Conservation (phyloP, 2,888 invertebrate species). For the Ommatoiulus sabulosus region DNA sequence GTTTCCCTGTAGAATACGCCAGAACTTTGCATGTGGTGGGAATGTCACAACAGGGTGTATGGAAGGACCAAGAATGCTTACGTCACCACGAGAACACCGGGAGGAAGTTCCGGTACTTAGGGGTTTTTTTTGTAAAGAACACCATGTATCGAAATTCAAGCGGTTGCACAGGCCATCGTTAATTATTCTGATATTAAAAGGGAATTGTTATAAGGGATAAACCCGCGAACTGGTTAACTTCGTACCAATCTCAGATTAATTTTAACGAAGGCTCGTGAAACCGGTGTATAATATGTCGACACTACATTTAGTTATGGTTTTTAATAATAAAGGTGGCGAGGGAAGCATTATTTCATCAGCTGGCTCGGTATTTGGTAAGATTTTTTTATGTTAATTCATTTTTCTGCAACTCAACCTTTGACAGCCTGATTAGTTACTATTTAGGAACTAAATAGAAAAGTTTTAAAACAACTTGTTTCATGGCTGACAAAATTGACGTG, state of each 20-base stretch:
- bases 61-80: constrained; percentile 70
- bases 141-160: too few relatives aligned
- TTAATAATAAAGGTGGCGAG: constrained; percentile 60
- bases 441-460: too few relatives aligned
- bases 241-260: not conserved
- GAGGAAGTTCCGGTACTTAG: constrained; percentile 68
- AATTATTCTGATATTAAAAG: not conserved
- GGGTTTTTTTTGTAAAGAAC: not conserved
- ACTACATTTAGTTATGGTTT: not conserved
- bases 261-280: not conserved
- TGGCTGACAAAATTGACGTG: too few relatives aligned
- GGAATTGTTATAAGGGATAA: too few relatives aligned
- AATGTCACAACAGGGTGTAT: constrained; percentile 69
- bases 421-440: too few relatives aligned
- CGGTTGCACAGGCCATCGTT: not conserved
- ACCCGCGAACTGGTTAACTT: too few relatives aligned
- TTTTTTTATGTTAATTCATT: too few relatives aligned
- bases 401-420: too few relatives aligned
- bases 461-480: too few relatives aligned
- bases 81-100: constrained; percentile 68
- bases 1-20: constrained; percentile 67
- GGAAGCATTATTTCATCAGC: constrained; percentile 56
- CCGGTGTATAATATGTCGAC: not conserved
- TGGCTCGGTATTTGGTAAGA: constrained; percentile 7
- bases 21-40: constrained; percentile 73